Base-by-base conservation (phyloP, 1,140 invertebrate genomes). In the Bombus picipes region DNA sequence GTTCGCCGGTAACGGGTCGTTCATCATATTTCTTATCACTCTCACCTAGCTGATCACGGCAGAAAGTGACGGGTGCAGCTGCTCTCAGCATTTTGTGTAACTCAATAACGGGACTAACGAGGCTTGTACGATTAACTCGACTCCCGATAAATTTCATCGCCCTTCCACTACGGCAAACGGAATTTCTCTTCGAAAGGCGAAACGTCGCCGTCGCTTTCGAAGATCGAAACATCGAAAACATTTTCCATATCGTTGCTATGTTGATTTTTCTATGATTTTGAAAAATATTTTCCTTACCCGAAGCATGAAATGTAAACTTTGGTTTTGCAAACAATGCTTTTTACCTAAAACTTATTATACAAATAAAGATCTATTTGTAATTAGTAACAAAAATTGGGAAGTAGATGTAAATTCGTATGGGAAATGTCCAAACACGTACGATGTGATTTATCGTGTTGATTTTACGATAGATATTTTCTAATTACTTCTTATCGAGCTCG, bases 21-120 rank as follows among this genome's bases (percentile, higher is more conserved):
- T 66, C 83, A 90, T 90, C 89, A 90, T 88, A 81, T 81, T 90
- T 86, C 89, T 90, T 90, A 90, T 90, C 89, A 90, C 83, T 90
- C 88, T 80, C 84, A 76, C 53, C 70, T 65, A 73, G 86, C 76
- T 85, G 89, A 90, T 90, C 88, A 82, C 47, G 66, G 88, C 80
- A 43, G 57, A 86, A 90, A 90, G 81, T 88, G 89, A 90, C 86
- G 83, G 82, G 78, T 82, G 82, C 89, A 90, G 88, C 89, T 90
- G 86, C 77, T 88, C 88, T 90, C 88, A 90, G 89, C 89, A 65
- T 90, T 90, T 90, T 85, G 81, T 84, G 85, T 47, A 84, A 87
- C 89, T 90, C 85, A 87, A 89, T 89, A 82, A 89, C 88, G 88
- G 70, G 66, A 83, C 80, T 87, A 89, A 89, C 88, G 85, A 89